Base-by-base conservation (phyloP, 2,888 invertebrate species). In the Drosophila neoperkinsi region DNA sequence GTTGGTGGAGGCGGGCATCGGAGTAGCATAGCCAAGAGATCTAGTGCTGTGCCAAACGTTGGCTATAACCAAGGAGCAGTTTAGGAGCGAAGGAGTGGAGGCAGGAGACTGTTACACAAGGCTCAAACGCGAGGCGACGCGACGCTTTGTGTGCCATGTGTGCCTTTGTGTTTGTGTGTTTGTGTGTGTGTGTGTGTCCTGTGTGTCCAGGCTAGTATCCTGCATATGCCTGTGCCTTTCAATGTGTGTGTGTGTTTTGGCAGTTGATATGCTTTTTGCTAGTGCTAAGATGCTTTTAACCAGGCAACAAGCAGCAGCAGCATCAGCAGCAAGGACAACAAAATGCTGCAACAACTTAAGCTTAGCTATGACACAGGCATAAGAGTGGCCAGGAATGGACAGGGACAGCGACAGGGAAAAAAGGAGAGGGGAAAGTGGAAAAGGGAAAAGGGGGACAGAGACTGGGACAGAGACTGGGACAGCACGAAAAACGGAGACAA, bases 261-360 rank as follows among this genome's bases (percentile, higher is more conserved):
- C 50, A 66, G 77, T 71, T 77, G 71, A 77, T 82, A 70, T 84
- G 79, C 66, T 69, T 62, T 63, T 74, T 71, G 75, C 76, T 38
- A 50, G 25, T 50, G 67, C 79, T 67, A 69, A 81, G 85, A 83
- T 81, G 85, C 76, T 83, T 85, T 85, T 82, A 83, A 76, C 82
- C 84, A 80, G 75, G 71, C 74, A 55, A 59, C 55, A 33, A 53
- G 16, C 46, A 46, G 46, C 46, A 25, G 46, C 21, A 41, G 41
- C 41, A 41, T 10, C 11, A n/a, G 43, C 43, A 10, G 57, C 36
- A n/a, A 66, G 62, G 67, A 67, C 58, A 71, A 67, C 69, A 79
- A 82, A 79, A 79, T 82, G 67, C 81, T 70, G 81, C 85, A 76
- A 83, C 85, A 85, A 85, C 85, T 85, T 85, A 82, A 83, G 83